Evolutionary conservation across 2,797 vertebrate genomes (phyloP).

Genomic region (Meriones psammophilus): DNA sequence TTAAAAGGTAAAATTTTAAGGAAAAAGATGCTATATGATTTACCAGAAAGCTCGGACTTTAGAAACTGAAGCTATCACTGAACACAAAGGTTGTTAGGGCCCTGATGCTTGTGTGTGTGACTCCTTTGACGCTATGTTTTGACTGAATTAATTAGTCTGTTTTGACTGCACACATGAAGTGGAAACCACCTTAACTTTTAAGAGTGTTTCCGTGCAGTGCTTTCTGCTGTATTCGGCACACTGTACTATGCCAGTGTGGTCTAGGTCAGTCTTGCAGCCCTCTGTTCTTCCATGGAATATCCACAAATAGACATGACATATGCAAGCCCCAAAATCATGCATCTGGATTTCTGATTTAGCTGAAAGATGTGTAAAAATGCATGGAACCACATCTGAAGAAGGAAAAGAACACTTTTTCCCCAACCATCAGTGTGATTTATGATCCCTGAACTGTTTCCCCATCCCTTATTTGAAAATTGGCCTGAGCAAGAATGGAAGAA

Average conservation of each 20-base stretch:
- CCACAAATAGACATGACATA: conserved; percentile 29
- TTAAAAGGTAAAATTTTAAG: not conserved
- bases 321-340: not conserved
- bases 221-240: not conserved
- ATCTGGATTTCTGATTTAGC: conserved; percentile 81
- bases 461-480: conserved; percentile 21
- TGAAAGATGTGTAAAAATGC: conserved; percentile 72
- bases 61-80: not conserved
- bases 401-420: conserved; percentile 30
- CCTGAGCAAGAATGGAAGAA: not conserved
- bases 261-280: not conserved
- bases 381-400: conserved; percentile 76
- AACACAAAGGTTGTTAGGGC: not conserved
- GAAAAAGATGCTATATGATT: not conserved
- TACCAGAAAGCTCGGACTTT: not conserved
- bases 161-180: not conserved
- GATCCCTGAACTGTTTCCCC: conserved; percentile 58
- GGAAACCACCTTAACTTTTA: not conserved
- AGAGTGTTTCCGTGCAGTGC: not conserved
- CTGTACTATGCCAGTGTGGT: not conserved
- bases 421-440: conserved; percentile 62
- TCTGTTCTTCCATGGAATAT: not conserved
- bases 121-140: not conserved
- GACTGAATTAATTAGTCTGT: not conserved
- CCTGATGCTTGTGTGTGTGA: not conserved